phyloP scores from a whole-genome alignment of 2,113 vertebrate genomes.

The Pachypanchax playfairii region DNA sequence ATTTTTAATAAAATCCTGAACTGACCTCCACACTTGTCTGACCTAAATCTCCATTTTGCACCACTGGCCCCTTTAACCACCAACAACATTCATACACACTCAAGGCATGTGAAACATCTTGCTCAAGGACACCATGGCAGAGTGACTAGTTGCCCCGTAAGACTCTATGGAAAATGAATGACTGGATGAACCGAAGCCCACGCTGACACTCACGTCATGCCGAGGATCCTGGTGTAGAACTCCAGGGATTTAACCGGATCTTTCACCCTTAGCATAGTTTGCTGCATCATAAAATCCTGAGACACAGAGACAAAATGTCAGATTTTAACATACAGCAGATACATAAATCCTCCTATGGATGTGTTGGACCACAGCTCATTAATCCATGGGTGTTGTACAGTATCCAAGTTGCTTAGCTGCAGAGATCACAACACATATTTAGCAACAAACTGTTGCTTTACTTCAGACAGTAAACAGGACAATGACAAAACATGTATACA shows the following conservation, averaged over 20 bases:
- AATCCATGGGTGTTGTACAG: not conserved
- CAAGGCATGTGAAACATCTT: too few species aligned
- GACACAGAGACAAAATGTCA: conserved; percentile 3
- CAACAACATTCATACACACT: too few species aligned
- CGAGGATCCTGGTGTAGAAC: conserved; percentile 96
- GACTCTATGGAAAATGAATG: too few species aligned
- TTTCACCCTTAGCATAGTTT: conserved; percentile 97
- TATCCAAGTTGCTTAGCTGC: not conserved
- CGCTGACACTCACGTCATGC: conserved; percentile 92
- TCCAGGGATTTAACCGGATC: conserved; percentile 95
- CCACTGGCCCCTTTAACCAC: too few species aligned
- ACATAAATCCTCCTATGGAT: not conserved
- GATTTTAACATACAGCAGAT: not conserved
- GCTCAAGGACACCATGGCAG: too few species aligned
- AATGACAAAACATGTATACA: too few species aligned
- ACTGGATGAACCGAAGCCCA: rapidly evolving
- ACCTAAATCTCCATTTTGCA: too few species aligned
- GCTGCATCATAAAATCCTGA: conserved; percentile 96
- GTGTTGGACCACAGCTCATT: not conserved
- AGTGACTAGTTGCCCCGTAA: too few species aligned
- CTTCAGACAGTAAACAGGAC: too few species aligned
- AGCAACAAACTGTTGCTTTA: not conserved
- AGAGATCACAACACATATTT: not conserved
- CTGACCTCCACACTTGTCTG: too few species aligned
- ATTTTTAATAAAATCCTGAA: too few species aligned